Conservation (phyloP, 2,113 vertebrate genomes). For the Phalacrocorax pelagicus region DNA sequence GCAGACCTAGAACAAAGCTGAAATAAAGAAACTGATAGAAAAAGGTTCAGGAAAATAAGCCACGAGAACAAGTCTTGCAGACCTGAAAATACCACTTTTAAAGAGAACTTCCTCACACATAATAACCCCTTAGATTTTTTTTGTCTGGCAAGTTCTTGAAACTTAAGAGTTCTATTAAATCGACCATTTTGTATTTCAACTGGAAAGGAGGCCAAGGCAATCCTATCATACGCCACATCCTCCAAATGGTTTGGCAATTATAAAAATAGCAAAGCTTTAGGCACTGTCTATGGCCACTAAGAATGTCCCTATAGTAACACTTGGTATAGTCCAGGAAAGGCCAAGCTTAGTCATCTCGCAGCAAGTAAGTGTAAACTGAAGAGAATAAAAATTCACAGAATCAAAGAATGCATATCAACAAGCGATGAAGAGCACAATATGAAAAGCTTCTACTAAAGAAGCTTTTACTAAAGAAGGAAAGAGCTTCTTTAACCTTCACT, state of each 20-base stretch:
- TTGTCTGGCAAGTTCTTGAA: neutral
- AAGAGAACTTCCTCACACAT: neutral
- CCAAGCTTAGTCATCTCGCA: neutral
- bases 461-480: neutral
- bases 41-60: neutral
- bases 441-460: neutral
- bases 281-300: neutral
- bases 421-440: rapidly evolving
- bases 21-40: neutral
- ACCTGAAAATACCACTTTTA: neutral
- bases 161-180: neutral
- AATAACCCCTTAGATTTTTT: neutral
- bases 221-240: neutral
- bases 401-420: neutral
- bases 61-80: neutral
- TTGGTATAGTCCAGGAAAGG: neutral
- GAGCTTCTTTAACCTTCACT: neutral
- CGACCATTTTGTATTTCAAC: neutral
- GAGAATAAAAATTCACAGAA: neutral
- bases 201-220: neutral
- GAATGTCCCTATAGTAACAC: neutral
- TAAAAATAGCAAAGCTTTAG: neutral
- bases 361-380: neutral
- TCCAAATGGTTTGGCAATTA: neutral
- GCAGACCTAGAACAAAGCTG: neutral